phyloP scores from a whole-genome alignment of 2,113 vertebrate species.

The Machaerirhynchus nigripectus region DNA sequence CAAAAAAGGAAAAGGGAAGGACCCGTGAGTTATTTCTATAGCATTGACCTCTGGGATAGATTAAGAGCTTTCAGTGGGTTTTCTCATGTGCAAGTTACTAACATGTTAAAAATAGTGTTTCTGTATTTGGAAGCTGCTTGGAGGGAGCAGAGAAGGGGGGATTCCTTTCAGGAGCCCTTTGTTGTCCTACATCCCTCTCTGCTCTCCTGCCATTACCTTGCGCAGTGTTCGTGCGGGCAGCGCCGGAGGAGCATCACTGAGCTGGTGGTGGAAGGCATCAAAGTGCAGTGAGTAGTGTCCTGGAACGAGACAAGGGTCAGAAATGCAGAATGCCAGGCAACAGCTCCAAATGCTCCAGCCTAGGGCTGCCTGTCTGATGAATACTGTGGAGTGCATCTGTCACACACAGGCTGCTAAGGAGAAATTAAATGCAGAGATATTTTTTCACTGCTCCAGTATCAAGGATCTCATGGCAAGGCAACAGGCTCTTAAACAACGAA shows the following conservation, averaged over 20 bases:
- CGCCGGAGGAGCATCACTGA: slow-evolving; percentile 86
- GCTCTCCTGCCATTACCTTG: slow-evolving; percentile 78
- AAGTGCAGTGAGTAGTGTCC: slow-evolving; percentile 95
- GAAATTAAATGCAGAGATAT: background rate
- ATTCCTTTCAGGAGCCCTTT: background rate
- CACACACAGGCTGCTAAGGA: background rate
- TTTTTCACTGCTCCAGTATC: background rate
- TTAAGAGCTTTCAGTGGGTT: background rate
- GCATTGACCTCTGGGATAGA: background rate
- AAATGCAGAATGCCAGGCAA: background rate
- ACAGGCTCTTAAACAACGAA: background rate
- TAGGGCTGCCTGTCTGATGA: background rate
- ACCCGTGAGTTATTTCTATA: background rate
- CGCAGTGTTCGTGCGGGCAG: slow-evolving; percentile 89
- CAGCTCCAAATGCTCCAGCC: background rate
- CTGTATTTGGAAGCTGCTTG: background rate
- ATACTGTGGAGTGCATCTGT: background rate
- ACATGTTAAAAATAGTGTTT: background rate
- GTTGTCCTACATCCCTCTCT: background rate
- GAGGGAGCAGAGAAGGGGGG: background rate
- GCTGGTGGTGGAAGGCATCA: slow-evolving; percentile 91
- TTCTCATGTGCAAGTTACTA: background rate
- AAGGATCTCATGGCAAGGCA: slow-evolving; percentile 44
- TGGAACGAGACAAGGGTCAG: slow-evolving; percentile 69
- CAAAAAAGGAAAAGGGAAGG: background rate